A percentile compares a stretch with the other conserved stretches of the same genome.
Evolutionary conservation across 1,140 invertebrate genomes (phyloP).

Genomic region (Drosophila melanogaster): DNA sequence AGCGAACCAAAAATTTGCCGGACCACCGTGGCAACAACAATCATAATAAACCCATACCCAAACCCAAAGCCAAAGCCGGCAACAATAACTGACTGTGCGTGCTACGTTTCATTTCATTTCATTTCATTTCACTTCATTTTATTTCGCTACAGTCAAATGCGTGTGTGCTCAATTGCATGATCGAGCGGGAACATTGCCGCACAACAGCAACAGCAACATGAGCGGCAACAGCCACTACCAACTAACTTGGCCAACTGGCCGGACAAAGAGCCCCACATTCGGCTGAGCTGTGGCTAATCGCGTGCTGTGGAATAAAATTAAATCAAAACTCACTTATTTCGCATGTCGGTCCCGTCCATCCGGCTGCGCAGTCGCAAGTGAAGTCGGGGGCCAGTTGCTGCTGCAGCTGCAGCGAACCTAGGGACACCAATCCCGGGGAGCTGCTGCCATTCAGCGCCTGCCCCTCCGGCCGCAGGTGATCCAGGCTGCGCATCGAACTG

Average conservation of each 20-base stretch:
- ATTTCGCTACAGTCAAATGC: conserved; percentile 78
- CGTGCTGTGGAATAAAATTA: conserved; percentile 77
- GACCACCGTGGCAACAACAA: conserved; percentile 66
- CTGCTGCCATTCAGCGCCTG: conserved; percentile 41
- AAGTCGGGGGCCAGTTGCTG: conserved; percentile 85
- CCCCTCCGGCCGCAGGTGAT: conserved; percentile 47
- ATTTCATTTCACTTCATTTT: conserved; percentile 77
- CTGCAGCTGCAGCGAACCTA: conserved; percentile 23
- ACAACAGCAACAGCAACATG: conserved; percentile 1
- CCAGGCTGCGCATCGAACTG: conserved; percentile 73
- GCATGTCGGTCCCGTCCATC: conserved; percentile 94
- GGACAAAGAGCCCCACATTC: conserved; percentile 2
- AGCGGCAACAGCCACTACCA: neutral
- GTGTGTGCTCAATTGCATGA: conserved; percentile 81
- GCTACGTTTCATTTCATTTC: conserved; percentile 81
- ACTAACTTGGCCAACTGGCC: conserved; percentile 14
- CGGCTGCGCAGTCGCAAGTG: conserved; percentile 93
- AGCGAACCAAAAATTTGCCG: conserved; percentile 64
- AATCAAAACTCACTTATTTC: conserved; percentile 87
- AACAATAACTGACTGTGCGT: conserved; percentile 61
- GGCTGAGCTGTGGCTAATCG: conserved; percentile 71
- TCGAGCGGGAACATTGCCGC: conserved; percentile 52
- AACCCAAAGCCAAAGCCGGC: conserved; percentile 2
- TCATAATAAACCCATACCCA: conserved; percentile 20
- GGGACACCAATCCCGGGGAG: conserved; percentile 11